Evolutionary conservation across 2,888 invertebrate species (phyloP).

Genomic region (Carpatolechia fugitivella): DNA sequence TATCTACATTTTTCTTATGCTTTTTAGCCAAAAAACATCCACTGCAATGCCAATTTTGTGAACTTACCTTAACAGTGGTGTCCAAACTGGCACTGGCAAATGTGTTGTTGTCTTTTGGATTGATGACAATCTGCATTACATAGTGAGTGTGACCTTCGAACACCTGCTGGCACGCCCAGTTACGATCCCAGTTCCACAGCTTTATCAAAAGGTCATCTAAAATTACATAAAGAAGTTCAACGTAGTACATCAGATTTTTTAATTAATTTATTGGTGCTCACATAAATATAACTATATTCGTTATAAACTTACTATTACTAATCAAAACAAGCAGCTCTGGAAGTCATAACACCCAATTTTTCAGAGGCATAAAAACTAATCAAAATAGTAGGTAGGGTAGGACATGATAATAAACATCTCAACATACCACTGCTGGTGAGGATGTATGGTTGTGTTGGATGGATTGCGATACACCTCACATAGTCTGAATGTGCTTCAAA

Average conservation of each 20-base stretch:
- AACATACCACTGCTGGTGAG: constrained; percentile 95
- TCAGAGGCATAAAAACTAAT: no score
- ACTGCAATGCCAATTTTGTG: no score
- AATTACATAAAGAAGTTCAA: constrained; percentile 27
- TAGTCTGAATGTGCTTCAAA: constrained; percentile 99
- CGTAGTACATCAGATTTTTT: no score
- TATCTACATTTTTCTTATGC: no score
- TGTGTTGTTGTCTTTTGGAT: constrained; percentile 99
- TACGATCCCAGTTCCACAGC: constrained; percentile 99
- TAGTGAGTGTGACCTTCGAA: constrained; percentile 99
- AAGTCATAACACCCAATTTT: no score
- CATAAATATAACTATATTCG: no score
- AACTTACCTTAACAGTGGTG: constrained; percentile 90
- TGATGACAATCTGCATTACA: constrained; percentile 99
- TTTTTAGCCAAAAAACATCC: no score
- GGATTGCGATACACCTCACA: constrained; percentile 96
- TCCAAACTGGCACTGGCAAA: constrained; percentile 99
- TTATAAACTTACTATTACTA: no score
- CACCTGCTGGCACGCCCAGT: constrained; percentile 98
- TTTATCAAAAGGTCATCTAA: constrained; percentile 99
- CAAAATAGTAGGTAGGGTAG: no score
- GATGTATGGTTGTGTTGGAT: constrained; percentile 98
- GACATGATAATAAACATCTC: background rate
- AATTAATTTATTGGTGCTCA: no score
- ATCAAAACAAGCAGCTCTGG: no score